These are phyloP conservation scores for Arenicola marina DNA, from an alignment of 2,888 invertebrate genomes.

Conservation along the genomic window DNA sequence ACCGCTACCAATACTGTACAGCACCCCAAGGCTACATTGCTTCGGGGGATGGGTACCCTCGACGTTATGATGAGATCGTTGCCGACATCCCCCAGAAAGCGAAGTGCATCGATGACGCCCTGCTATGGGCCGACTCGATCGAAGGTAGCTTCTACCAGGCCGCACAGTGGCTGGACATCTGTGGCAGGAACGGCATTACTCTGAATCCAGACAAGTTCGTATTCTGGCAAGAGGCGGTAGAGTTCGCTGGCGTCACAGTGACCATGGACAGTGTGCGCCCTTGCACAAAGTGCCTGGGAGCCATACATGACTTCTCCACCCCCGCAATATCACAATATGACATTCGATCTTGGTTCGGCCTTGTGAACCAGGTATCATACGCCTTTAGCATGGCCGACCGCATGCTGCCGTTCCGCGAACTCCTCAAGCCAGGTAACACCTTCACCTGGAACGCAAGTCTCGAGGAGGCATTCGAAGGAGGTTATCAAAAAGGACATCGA, in stretches of 20 bases:
- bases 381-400: slow-evolving; percentile 36
- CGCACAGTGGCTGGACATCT: slow-evolving; percentile 29
- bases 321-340: slow-evolving; percentile 36
- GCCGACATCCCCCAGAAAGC: not conserved
- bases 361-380: slow-evolving; percentile 38
- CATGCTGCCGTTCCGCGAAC: slow-evolving; percentile 36
- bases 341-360: slow-evolving; percentile 37
- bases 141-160: too few relatives aligned
- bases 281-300: slow-evolving; percentile 31
- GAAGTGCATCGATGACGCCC: slow-evolving; percentile 4
- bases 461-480: slow-evolving; percentile 19
- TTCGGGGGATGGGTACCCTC: too few relatives aligned
- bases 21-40: too few relatives aligned
- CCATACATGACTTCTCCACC: slow-evolving; percentile 34
- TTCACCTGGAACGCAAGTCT: slow-evolving; percentile 27
- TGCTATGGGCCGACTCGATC: too few relatives aligned
- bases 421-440: slow-evolving; percentile 32
- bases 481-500: slow-evolving; percentile 17
- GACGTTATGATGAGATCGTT: too few relatives aligned
- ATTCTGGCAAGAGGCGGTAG: too few relatives aligned
- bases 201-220: slow-evolving; percentile 42
- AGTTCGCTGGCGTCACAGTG: slow-evolving; percentile 37
- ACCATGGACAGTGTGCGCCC: slow-evolving; percentile 29
- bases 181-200: slow-evolving; percentile 30
- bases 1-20: too few relatives aligned